Base-by-base conservation (phyloP, 35 echinoderm and acorn worm genomes). In the Acanthaster planci region DNA sequence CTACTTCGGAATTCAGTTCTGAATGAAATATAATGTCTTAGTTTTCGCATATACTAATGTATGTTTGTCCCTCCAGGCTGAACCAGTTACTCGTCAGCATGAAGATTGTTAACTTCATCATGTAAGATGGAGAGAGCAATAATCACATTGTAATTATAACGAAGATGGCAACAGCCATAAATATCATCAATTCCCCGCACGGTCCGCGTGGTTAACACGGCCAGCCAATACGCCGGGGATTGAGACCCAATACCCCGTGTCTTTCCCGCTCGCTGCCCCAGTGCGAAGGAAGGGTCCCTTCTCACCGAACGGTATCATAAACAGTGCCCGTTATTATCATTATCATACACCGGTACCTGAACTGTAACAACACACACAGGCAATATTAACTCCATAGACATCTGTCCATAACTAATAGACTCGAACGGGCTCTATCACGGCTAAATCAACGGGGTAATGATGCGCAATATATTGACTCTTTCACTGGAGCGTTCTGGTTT, bases 401-500 rank as follows among this genome's bases (percentile, higher is more conserved):
- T 72, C 64, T 72, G 64, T 72, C 64, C 64, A 29, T 72, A 72
- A 30, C 64, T 72, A 72, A 72, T 72, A 72, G 64, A 72, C 26
- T 72, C 34, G 64, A 72, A 72, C 64, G 64, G 64, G 34, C 64
- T 26, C 64, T 72, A 72, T 72, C 64, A 72, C 64, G 64, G 64
- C 64, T 72, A 72, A 72, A 72, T 72, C 64, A 72, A 72, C 23
- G 64, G 64, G 34, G 23, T 72, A 72, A 72, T 72, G 64, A 72
- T 29, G 64, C 64, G 34, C 4, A 26, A 26, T 31, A 26, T 72
- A 72, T 72, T 72, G 64, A 72, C 64, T 72, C 34, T 72, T 67
- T 72, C 64, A 72, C 64, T 72, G 64, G 23, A 35, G 26, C 64
- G 34, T 72, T 72, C 23, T 72, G 64, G 64, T 72, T 72, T 68